Conservation (phyloP, 2,113 vertebrate species). For the Prinia subflava region DNA sequence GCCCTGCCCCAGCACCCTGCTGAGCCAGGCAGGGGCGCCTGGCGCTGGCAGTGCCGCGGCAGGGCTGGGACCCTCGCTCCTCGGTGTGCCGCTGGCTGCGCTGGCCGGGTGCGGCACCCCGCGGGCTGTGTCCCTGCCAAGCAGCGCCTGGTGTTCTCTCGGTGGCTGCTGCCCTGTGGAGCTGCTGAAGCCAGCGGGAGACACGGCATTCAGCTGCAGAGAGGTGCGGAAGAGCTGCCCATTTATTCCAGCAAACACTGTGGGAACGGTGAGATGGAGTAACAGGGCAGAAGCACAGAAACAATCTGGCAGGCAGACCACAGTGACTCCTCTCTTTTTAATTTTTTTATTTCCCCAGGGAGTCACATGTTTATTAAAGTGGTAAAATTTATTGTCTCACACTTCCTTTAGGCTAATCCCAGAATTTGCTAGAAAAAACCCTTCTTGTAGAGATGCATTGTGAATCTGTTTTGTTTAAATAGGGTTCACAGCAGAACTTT, state of each 20-base stretch:
- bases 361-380: constrained; percentile 32
- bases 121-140: accelerated
- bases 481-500: neutral
- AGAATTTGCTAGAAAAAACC: constrained; percentile 14
- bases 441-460: neutral
- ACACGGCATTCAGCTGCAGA: accelerated
- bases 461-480: constrained; percentile 24
- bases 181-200: neutral
- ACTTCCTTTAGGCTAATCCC: constrained; percentile 39
- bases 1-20: too few relatives aligned
- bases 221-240: neutral
- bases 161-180: accelerated
- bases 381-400: constrained; percentile 3
- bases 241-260: neutral
- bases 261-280: neutral
- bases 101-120: neutral
- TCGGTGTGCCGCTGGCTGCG: accelerated
- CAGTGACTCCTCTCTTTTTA: neutral
- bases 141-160: accelerated
- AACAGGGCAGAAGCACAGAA: neutral
- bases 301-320: neutral
- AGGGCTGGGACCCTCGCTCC: neutral
- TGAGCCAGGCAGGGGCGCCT: neutral
- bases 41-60: neutral
- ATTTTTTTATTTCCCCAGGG: constrained; percentile 11